Evolutionary conservation across 2,113 vertebrate species (phyloP).

Genomic region (Cervus canadensis): DNA sequence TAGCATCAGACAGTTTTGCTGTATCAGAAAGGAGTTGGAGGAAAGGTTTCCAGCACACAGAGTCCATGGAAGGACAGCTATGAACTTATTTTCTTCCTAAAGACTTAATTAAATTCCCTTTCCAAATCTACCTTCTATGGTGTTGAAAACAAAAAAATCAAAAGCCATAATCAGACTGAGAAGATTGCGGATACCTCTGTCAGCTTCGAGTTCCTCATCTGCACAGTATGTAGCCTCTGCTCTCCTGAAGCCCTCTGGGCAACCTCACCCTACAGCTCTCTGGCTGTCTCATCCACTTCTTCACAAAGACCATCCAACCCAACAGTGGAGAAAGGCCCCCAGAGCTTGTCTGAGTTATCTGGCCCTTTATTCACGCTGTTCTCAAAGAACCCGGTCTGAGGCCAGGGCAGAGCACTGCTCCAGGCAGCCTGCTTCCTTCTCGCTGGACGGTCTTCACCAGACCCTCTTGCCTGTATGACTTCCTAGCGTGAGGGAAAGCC

Average conservation of each 20-base stretch:
- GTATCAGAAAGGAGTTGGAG: slow-evolving; percentile 73
- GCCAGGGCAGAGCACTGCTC: slow-evolving; percentile 39
- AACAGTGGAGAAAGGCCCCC: slow-evolving; percentile 50
- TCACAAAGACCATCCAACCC: slow-evolving; percentile 64
- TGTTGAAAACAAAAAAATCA: slow-evolving; percentile 29
- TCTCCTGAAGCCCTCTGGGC: slow-evolving; percentile 74
- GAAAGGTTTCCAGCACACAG: slow-evolving; percentile 74
- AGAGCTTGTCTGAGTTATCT: slow-evolving; percentile 56
- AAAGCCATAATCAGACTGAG: slow-evolving; percentile 66
- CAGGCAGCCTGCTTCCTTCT: slow-evolving; percentile 68
- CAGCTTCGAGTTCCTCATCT: slow-evolving; percentile 72
- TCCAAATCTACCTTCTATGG: slow-evolving; percentile 72
- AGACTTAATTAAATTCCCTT: slow-evolving; percentile 73
- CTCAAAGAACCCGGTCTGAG: slow-evolving; percentile 66
- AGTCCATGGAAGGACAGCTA: slow-evolving; percentile 78
- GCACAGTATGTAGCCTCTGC: slow-evolving; percentile 72
- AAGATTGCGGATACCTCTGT: slow-evolving; percentile 61
- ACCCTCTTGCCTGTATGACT: background rate
- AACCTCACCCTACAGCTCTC: slow-evolving; percentile 70
- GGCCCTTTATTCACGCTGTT: slow-evolving; percentile 67
- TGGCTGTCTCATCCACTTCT: slow-evolving; percentile 71
- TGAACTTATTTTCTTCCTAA: slow-evolving; percentile 78
- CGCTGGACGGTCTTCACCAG: background rate
- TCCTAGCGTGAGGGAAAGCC: background rate
- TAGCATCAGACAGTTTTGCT: slow-evolving; percentile 56